Percentiles rank a stretch among this genome's conserved stretches.
Evolutionary conservation across 2,797 vertebrate genomes (phyloP).

Genomic region (Meriones psammophilus): DNA sequence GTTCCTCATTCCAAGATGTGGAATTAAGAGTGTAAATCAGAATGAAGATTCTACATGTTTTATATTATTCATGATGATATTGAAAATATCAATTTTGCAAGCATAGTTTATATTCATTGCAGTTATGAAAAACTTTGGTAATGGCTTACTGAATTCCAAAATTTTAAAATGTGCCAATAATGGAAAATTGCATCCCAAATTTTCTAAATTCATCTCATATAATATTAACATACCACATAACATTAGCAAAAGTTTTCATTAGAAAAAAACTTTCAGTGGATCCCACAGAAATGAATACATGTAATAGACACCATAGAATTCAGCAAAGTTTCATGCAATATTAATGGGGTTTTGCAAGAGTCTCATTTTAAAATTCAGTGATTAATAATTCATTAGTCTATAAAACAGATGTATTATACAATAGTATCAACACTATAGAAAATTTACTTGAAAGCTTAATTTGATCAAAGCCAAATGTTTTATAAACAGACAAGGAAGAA

Average conservation of each 20-base stretch:
- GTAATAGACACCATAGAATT: conserved; percentile 81
- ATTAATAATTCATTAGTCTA: conserved; percentile 88
- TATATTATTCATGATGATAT: conserved; percentile 46
- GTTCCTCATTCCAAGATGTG: conserved; percentile 46
- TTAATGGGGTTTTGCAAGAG: conserved; percentile 84
- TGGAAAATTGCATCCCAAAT: background rate
- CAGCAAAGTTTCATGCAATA: conserved; percentile 85
- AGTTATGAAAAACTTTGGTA: conserved; percentile 44
- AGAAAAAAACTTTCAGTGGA: conserved; percentile 72
- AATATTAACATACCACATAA: conserved; percentile 70
- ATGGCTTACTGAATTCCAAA: background rate
- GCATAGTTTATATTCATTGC: conserved; percentile 22
- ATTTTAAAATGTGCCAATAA: conserved; percentile 16
- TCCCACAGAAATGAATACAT: conserved; percentile 72
- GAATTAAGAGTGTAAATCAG: conserved; percentile 42
- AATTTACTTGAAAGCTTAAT: conserved; percentile 71
- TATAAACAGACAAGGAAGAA: background rate
- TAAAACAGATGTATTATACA: conserved; percentile 84
- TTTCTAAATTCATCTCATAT: conserved; percentile 62
- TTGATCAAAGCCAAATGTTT: conserved; percentile 7
- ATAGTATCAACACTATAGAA: conserved; percentile 70
- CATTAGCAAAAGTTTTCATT: conserved; percentile 63
- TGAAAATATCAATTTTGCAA: conserved; percentile 28
- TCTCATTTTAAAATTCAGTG: conserved; percentile 86
- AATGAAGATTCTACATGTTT: background rate